phyloP scores from a whole-genome alignment of 2,888 invertebrate genomes.

The Dicranocentrus wangi region DNA sequence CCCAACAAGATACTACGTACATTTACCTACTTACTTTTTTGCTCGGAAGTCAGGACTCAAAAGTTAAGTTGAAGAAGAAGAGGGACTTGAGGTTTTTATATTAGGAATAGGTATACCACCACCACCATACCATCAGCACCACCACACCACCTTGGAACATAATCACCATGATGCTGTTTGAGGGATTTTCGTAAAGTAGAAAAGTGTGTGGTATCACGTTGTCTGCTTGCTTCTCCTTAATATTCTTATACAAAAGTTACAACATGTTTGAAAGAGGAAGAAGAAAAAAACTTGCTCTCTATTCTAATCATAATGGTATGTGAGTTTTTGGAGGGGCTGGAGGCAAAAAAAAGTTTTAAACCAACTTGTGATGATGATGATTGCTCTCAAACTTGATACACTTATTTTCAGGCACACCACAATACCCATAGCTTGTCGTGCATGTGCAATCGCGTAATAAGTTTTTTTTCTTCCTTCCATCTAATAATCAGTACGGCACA shows the following conservation, averaged over 20 bases:
- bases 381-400: constrained; percentile 48
- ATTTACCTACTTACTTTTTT: too few species aligned
- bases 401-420: constrained; percentile 22
- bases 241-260: background rate
- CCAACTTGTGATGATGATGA: constrained; percentile 46
- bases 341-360: constrained; percentile 46
- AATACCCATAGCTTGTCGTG: constrained; percentile 7
- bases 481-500: background rate
- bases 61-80: constrained; percentile 10
- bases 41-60: too few species aligned
- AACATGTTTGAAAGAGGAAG: too few species aligned
- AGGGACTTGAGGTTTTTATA: constrained; percentile 26
- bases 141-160: background rate
- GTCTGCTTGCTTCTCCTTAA: constrained; percentile 1
- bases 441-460: background rate
- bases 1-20: too few species aligned
- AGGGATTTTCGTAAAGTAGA: constrained; percentile 9
- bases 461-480: constrained; percentile 4
- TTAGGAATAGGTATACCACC: background rate
- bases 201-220: constrained; percentile 22
- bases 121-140: background rate
- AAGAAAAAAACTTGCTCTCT: too few species aligned
- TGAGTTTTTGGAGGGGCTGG: constrained; percentile 35
- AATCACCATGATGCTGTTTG: constrained; percentile 15
- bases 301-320: constrained; percentile 37